A percentile compares a stretch with the other conserved stretches of the same genome.
Evolutionary conservation across 2,113 vertebrate species (phyloP).

Genomic region (Prolemur simus): DNA sequence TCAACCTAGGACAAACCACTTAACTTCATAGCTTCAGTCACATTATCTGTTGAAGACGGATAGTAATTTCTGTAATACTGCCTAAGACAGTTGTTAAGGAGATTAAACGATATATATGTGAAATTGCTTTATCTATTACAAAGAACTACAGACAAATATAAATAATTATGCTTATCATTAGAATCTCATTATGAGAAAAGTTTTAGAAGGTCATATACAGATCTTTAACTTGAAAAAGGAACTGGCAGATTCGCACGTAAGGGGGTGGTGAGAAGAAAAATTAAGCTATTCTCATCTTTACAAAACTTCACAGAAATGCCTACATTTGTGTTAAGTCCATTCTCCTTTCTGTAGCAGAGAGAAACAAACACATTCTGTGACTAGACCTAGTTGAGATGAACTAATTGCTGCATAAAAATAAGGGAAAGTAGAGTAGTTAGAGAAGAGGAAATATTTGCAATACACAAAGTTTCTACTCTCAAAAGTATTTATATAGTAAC

Average conservation of each 20-base stretch:
- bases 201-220: background rate
- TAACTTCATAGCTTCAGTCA: background rate
- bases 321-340: background rate
- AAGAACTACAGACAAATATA: background rate
- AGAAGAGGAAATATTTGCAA: background rate
- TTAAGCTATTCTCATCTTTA: background rate
- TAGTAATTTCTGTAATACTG: background rate
- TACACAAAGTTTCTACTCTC: background rate
- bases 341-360: background rate
- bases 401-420: background rate
- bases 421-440: background rate
- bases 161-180: background rate
- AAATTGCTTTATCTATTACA: background rate
- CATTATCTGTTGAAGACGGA: background rate
- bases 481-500: background rate
- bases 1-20: background rate
- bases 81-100: background rate
- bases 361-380: background rate
- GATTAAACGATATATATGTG: background rate
- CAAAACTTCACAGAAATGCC: background rate
- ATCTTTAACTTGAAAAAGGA: background rate
- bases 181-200: background rate
- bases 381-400: background rate
- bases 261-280: background rate
- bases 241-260: background rate